Conservation (phyloP, 2,888 invertebrate species). For the Sthenelais limicola region DNA sequence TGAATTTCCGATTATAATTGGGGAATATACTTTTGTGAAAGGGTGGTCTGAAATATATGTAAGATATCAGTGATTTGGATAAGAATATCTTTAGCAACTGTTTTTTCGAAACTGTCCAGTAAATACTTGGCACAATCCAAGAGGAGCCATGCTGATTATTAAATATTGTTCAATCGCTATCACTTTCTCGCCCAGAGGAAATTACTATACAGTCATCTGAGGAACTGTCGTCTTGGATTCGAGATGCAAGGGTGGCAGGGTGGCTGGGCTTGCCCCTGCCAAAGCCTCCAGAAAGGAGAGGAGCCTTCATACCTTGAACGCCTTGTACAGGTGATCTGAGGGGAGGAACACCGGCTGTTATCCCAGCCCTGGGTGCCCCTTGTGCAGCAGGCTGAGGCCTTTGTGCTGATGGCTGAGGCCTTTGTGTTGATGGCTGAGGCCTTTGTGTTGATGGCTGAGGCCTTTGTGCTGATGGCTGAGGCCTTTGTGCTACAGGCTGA, state of each 20-base stretch:
- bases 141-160: too few species aligned
- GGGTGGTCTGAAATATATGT: too few species aligned
- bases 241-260: constrained; percentile 2
- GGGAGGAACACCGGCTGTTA: too few species aligned
- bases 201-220: constrained; percentile 27
- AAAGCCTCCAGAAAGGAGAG: background rate
- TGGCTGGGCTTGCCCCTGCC: constrained; percentile 24
- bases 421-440: background rate
- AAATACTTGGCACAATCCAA: too few species aligned
- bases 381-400: background rate
- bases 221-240: constrained; percentile 5
- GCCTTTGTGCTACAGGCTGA: too few species aligned
- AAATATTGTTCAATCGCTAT: constrained; percentile 17
- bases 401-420: background rate
- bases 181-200: constrained; percentile 20
- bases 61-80: too few species aligned
- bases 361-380: background rate
- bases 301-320: too few species aligned
- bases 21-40: too few species aligned
- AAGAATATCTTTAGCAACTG: too few species aligned
- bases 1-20: too few species aligned
- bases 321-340: too few species aligned
- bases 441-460: background rate
- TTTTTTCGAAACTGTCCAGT: too few species aligned
- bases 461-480: background rate